phyloP scores from a whole-genome alignment of 2,797 vertebrate species.

The Heliangelus exortis region DNA sequence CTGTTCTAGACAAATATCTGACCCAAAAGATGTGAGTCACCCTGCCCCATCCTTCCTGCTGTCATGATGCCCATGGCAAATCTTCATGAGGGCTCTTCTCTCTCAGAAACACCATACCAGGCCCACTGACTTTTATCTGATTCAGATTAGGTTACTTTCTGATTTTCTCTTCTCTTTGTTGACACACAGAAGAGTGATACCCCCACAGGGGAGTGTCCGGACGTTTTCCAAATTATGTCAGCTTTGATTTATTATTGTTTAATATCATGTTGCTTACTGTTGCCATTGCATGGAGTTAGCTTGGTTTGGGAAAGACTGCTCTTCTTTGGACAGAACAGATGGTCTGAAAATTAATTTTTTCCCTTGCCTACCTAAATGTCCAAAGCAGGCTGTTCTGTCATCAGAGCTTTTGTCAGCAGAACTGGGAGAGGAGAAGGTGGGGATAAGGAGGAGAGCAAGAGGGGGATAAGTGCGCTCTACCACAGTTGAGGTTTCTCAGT shows the following conservation, averaged over 20 bases:
- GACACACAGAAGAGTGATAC: slow-evolving; percentile 24
- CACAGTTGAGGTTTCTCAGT: slow-evolving; percentile 17
- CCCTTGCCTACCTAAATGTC: neutral
- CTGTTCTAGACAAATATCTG: neutral
- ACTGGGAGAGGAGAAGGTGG: neutral
- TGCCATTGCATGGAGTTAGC: neutral
- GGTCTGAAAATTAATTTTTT: slow-evolving; percentile 39
- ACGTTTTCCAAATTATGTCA: slow-evolving; percentile 27
- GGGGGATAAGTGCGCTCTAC: neutral
- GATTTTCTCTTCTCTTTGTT: slow-evolving; percentile 6
- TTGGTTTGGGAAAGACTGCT: slow-evolving; percentile 4
- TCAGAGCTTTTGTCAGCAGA: neutral
- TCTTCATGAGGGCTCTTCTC: neutral
- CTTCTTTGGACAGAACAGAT: slow-evolving; percentile 5
- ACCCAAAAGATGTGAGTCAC: neutral
- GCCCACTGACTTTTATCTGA: neutral
- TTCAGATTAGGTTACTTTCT: neutral
- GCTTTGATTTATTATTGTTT: slow-evolving; percentile 62
- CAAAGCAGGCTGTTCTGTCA: slow-evolving; percentile 8
- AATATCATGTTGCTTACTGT: slow-evolving; percentile 40
- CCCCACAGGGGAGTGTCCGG: neutral
- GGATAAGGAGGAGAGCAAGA: neutral
- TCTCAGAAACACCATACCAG: neutral
- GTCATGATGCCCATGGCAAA: neutral
- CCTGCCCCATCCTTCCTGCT: neutral